These are phyloP conservation scores for Lepidurus arcticus DNA, from an alignment of 1,140 invertebrate species.

Conservation along the genomic window DNA sequence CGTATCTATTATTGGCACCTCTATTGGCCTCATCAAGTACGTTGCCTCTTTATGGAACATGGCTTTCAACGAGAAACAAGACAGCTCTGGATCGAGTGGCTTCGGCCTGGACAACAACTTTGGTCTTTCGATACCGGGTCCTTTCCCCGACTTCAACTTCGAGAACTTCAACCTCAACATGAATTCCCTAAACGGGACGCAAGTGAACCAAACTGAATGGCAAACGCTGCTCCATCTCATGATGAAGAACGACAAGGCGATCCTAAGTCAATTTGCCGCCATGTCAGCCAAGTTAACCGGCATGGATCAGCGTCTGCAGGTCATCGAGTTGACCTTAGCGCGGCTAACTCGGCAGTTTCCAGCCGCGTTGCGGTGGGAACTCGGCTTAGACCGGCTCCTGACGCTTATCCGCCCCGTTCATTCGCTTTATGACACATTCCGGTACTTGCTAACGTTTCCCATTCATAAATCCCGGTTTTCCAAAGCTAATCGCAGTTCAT, in stretches of 20 bases:
- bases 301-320: slow-evolving; percentile 36
- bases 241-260: slow-evolving; percentile 17
- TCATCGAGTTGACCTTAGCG: slow-evolving; percentile 36
- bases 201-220: neutral
- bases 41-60: slow-evolving; percentile 28
- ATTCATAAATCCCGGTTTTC: slow-evolving; percentile 31
- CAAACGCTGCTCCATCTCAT: neutral
- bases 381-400: slow-evolving; percentile 38
- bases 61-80: slow-evolving; percentile 28
- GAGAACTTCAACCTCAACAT: slow-evolving; percentile 20
- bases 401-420: slow-evolving; percentile 38
- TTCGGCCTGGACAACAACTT: neutral
- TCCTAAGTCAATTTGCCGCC: slow-evolving; percentile 28
- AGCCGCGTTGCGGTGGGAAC: slow-evolving; percentile 37
- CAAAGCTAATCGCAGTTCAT: neutral
- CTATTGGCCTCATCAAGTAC: slow-evolving; percentile 31
- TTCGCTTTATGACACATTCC: slow-evolving; percentile 38
- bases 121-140: slow-evolving; percentile 26
- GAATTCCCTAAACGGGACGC: neutral
- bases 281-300: slow-evolving; percentile 36
- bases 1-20: slow-evolving; percentile 28
- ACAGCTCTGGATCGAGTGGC: neutral
- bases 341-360: slow-evolving; percentile 32
- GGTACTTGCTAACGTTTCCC: slow-evolving; percentile 31
- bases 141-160: slow-evolving; percentile 26